A percentile compares a stretch with the other conserved stretches of the same genome.
These are phyloP conservation scores for Calephelis virginiensis DNA, from an alignment of 1,140 invertebrate species.

Conservation along the genomic window DNA sequence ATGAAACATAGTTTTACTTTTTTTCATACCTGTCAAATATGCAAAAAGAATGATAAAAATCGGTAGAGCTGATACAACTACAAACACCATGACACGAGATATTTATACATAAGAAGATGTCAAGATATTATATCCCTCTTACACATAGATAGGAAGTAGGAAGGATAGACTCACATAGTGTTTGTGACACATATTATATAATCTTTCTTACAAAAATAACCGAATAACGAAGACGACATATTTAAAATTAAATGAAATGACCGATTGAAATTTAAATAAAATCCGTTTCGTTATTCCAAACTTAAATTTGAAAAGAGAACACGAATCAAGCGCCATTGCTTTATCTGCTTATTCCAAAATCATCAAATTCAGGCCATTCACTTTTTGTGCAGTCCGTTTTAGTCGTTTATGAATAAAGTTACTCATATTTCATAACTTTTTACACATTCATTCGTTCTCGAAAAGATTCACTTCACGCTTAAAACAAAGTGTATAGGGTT, in stretches of 20 bases:
- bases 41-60: too few relatives aligned
- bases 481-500: constrained; percentile 22
- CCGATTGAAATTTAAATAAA: background rate
- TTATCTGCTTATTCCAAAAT: constrained; percentile 7
- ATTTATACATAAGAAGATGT: too few relatives aligned
- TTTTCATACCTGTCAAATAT: too few relatives aligned
- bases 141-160: too few relatives aligned
- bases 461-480: background rate
- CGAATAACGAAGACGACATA: background rate
- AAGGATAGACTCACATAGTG: too few relatives aligned
- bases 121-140: too few relatives aligned
- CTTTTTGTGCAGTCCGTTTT: constrained; percentile 35
- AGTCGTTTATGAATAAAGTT: constrained; percentile 35
- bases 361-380: constrained; percentile 34
- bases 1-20: too few relatives aligned
- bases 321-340: constrained; percentile 7
- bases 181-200: background rate
- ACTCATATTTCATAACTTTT: constrained; percentile 40
- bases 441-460: constrained; percentile 5
- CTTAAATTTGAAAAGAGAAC: background rate
- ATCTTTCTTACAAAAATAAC: background rate
- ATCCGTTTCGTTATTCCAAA: background rate
- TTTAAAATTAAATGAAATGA: background rate
- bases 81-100: too few relatives aligned
- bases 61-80: too few relatives aligned